Conservation (phyloP, 2,113 vertebrate species). For the Manacus vitellinus region DNA sequence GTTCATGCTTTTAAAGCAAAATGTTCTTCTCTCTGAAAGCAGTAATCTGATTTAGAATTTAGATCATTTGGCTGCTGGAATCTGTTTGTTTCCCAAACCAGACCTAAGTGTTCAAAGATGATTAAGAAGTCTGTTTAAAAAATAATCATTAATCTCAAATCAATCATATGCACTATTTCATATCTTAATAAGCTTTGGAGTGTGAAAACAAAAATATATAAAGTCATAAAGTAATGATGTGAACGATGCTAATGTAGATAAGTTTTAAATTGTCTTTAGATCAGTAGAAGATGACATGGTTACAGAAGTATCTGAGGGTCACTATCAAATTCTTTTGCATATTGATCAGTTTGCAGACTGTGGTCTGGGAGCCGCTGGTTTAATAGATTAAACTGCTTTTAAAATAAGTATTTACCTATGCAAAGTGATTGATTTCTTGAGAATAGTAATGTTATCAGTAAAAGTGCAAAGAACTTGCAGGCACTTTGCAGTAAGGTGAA, state of each 20-base stretch:
- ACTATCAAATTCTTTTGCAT: not conserved
- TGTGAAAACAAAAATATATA: not conserved
- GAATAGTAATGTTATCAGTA: not conserved
- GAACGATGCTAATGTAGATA: not conserved
- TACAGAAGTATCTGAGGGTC: not conserved
- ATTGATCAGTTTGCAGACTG: not conserved
- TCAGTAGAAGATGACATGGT: not conserved
- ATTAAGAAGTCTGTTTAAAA: not conserved
- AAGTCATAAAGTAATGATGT: not conserved
- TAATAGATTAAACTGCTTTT: not conserved
- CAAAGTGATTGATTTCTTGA: not conserved
- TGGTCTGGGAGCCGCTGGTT: not conserved
- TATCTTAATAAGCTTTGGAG: not conserved
- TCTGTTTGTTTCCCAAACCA: not conserved
- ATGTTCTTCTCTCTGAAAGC: not conserved
- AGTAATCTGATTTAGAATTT: not conserved
- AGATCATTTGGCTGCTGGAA: not conserved
- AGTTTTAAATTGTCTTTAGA: not conserved
- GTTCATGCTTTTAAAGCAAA: not conserved
- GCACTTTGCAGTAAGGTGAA: not conserved
- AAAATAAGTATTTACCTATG: not conserved
- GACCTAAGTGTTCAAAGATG: not conserved
- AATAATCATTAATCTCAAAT: not conserved
- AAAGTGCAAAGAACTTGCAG: not conserved
- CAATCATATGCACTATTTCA: not conserved